Percentiles rank a stretch among this genome's conserved stretches.
phyloP scores from a whole-genome alignment of 2,113 vertebrate species.

The Aspidoscelis tigris region DNA sequence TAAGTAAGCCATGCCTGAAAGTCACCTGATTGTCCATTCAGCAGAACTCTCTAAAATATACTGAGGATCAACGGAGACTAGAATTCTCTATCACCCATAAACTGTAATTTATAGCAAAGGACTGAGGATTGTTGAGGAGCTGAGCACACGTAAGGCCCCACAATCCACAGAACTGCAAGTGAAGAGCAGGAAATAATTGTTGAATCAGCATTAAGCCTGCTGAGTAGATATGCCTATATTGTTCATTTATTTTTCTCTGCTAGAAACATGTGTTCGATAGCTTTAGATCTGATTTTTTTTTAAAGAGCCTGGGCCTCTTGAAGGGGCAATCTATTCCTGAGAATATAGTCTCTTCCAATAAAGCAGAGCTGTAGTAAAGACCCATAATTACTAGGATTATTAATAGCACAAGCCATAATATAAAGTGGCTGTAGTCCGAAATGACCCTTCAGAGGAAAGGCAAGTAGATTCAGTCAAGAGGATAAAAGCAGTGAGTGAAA shows the following conservation, averaged over 20 bases:
- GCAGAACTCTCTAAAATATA: no score
- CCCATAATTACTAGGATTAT: slow-evolving; percentile 20
- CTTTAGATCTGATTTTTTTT: slow-evolving; percentile 34
- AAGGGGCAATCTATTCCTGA: slow-evolving; percentile 49
- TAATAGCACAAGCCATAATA: slow-evolving; percentile 41
- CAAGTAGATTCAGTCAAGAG: background rate
- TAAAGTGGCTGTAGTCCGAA: background rate
- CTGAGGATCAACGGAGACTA: no score
- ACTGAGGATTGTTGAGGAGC: background rate
- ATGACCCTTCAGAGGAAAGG: background rate
- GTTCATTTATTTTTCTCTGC: slow-evolving; percentile 48
- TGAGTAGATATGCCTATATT: background rate
- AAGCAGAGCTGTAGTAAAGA: background rate
- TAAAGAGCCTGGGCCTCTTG: slow-evolving; percentile 31
- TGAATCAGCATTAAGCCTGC: background rate
- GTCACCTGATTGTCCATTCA: no score
- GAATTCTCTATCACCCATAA: no score
- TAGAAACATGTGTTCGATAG: slow-evolving; percentile 47
- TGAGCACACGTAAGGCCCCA: background rate
- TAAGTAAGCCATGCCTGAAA: no score
- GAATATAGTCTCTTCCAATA: background rate
- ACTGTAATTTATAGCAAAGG: background rate
- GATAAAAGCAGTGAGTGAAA: slow-evolving; percentile 30
- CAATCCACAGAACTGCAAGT: background rate
- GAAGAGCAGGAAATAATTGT: background rate